Evolutionary conservation across 2,797 vertebrate species (phyloP).

Genomic region (Erpetoichthys calabaricus): DNA sequence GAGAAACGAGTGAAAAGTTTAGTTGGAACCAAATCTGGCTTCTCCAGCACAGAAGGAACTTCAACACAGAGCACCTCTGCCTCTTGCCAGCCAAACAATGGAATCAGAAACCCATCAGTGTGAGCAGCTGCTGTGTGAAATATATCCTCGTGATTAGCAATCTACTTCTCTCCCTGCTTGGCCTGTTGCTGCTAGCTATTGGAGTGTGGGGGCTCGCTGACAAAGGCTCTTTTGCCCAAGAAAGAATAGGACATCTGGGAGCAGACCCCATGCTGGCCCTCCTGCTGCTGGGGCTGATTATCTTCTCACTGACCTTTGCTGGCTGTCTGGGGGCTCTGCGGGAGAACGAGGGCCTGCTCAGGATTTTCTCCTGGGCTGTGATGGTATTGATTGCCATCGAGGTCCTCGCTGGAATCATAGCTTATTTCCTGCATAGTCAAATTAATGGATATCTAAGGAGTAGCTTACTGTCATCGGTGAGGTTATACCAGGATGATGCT

Average conservation of each 20-base stretch:
- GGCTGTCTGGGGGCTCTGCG: constrained; percentile 67
- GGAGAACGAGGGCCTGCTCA: constrained; percentile 61
- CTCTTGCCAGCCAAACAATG: neutral
- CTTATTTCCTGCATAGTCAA: constrained; percentile 41
- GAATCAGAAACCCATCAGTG: constrained; percentile 13
- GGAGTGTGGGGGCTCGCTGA: constrained; percentile 74
- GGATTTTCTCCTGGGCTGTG: constrained; percentile 42
- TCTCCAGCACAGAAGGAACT: no score
- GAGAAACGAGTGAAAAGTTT: no score
- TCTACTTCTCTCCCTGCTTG: constrained; percentile 58
- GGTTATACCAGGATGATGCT: constrained; percentile 64
- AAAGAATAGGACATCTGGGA: constrained; percentile 41
- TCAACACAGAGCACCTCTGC: no score
- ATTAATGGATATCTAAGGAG: constrained; percentile 45
- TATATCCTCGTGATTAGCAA: constrained; percentile 57
- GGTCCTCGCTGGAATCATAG: constrained; percentile 44
- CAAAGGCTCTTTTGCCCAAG: constrained; percentile 54
- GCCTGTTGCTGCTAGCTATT: constrained; percentile 46
- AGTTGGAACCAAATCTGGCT: no score
- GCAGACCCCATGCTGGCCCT: constrained; percentile 71
- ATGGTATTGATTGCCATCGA: constrained; percentile 43
- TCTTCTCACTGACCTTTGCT: constrained; percentile 49
- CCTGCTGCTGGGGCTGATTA: constrained; percentile 39
- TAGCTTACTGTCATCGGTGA: constrained; percentile 50
- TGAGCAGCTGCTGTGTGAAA: constrained; percentile 48